Evolutionary conservation across 2,888 invertebrate species (phyloP), one percentile per base, ranked within the genome.

Genomic region (Mythimna pallens): DNA sequence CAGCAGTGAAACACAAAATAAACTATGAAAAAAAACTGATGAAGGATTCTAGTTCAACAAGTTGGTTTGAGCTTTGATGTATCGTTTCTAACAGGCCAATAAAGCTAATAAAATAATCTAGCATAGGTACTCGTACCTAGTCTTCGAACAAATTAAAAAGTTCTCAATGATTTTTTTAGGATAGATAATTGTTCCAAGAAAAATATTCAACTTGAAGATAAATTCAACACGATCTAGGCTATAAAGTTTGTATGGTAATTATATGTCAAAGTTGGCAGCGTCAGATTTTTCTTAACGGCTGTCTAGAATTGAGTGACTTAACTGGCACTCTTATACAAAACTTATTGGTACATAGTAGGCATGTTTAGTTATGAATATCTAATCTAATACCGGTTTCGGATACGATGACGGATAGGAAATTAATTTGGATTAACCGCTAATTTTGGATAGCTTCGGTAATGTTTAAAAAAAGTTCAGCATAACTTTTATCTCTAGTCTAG

Each of bases 221-320:
- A 34, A 43, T 14, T 20, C 47, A 4, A 25, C 25, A 3, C 0
- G 10, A 40, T 30, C 6, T 9, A 22, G 7, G 9, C 7, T 34
- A 9, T 52, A 58, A 34, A 12, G n/a, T 0, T 20, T 10, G 14
- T 6, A 17, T n/a, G 14, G 7, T 7, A 14, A 3, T 4, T 17
- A 47, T 4, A 9, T 58, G 10, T 43, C 1, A 65, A 12, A 58
- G 22, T 20, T 50, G 22, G 22, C 25, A 20, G 8, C 20, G 20
- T 36, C 55, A 14, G 57, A 50, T 50, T 20, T 58, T 52, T 66
- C 17, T 52, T 17, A 17, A 58, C 1, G 20, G 17, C 22, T 25
- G 76, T 76, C 43, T 67, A 52, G 34, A 36, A 76, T 22, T 3
- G 12, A 25, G 0, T n/a, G 17, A 43, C n/a, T 52, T 25, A 52